A percentile compares a stretch with the other conserved stretches of the same genome.
Conservation (phyloP, 1,140 invertebrate genomes). For the Polypedilum vanderplanki region DNA sequence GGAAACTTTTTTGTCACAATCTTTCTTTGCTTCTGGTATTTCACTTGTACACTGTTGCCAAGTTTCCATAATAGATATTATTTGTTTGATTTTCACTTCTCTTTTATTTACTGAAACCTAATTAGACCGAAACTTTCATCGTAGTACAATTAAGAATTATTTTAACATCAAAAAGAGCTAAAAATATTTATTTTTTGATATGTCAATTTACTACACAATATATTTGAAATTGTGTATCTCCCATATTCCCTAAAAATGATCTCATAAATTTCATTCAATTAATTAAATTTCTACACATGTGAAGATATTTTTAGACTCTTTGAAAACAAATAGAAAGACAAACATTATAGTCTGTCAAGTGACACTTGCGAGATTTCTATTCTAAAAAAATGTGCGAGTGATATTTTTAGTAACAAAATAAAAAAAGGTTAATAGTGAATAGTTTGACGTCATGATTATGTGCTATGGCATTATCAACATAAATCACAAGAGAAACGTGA, state of each 20-base stretch:
- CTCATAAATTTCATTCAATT: conserved; percentile 14
- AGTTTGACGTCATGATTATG: neutral
- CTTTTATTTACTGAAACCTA: too few species aligned
- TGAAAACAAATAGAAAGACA: neutral
- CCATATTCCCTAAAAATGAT: neutral
- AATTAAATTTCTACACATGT: neutral
- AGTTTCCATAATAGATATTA: too few species aligned
- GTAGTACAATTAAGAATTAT: too few species aligned
- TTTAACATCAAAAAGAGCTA: too few species aligned
- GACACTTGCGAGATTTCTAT: conserved; percentile 8
- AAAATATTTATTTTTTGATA: too few species aligned
- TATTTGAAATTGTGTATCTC: too few species aligned
- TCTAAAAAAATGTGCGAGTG: neutral
- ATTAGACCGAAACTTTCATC: too few species aligned
- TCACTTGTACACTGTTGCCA: too few species aligned
- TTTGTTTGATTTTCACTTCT: too few species aligned
- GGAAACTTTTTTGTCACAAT: too few species aligned
- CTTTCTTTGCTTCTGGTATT: too few species aligned
- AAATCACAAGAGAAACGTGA: neutral
- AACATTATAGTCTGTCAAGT: neutral
- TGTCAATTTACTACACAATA: too few species aligned
- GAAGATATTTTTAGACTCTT: neutral
- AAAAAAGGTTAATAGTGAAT: neutral
- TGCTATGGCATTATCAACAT: neutral
- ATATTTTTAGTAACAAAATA: neutral